Conservation (phyloP, 2,113 vertebrate species). For the Chiloscyllium plagiosum region DNA sequence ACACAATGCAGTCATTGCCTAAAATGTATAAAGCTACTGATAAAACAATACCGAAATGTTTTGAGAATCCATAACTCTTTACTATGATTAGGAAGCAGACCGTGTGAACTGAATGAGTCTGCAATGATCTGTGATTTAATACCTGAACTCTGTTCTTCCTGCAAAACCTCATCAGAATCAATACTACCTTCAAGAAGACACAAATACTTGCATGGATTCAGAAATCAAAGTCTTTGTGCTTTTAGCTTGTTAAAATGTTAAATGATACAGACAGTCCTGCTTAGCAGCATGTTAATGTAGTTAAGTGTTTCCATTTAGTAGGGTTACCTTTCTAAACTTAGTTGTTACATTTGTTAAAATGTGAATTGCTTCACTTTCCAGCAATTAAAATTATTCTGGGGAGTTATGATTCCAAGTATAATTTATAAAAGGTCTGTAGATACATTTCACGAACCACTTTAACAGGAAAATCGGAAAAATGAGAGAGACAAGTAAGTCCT, state of each 20-base stretch:
- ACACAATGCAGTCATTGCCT: not conserved
- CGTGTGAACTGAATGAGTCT: not conserved
- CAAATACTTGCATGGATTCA: not conserved
- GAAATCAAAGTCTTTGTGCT: not conserved
- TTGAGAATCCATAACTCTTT: not conserved
- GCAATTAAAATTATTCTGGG: not conserved
- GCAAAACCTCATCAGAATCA: not conserved
- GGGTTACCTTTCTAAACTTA: not conserved
- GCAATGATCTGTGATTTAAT: not conserved
- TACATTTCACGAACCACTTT: not conserved
- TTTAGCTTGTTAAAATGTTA: not conserved
- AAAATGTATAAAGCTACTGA: not conserved
- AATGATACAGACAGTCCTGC: not conserved
- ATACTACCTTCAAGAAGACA: not conserved
- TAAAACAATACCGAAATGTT: not conserved
- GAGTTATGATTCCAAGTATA: not conserved
- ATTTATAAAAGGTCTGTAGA: not conserved
- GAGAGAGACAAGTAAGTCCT: not conserved
- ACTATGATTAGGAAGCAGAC: not conserved
- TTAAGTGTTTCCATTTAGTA: not conserved
- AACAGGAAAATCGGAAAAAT: not conserved
- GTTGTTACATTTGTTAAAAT: not conserved
- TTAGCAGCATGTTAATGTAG: not conserved
- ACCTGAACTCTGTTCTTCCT: not conserved
- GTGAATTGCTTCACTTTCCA: not conserved